These are phyloP conservation scores for Chloroceryle aenea DNA, from an alignment of 2,113 vertebrate species.

Conservation along the genomic window DNA sequence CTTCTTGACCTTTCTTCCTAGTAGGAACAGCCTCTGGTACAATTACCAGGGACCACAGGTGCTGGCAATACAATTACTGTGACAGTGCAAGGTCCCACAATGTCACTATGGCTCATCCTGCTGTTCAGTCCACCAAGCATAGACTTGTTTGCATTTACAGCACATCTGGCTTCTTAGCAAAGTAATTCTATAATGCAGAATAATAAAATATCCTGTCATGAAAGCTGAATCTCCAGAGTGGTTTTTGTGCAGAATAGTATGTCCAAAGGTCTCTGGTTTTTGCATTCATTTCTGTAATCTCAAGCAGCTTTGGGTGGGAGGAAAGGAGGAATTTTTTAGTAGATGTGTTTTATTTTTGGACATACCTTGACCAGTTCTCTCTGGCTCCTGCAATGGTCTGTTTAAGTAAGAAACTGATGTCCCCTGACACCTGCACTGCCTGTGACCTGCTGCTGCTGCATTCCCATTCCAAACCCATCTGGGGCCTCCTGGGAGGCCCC, in stretches of 20 bases:
- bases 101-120: not conserved
- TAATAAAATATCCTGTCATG: not conserved
- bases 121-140: not conserved
- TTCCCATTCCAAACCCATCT: not conserved
- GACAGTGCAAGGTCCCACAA: not conserved
- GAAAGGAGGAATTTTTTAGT: not conserved
- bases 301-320: not conserved
- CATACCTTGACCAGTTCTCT: not conserved
- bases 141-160: not conserved
- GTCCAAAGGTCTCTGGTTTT: not conserved
- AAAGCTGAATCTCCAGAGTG: not conserved
- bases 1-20: not conserved
- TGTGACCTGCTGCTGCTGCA: not conserved
- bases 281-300: not conserved
- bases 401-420: not conserved
- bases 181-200: not conserved
- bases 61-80: not conserved
- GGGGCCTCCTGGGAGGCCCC: rapidly evolving
- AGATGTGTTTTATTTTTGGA: not conserved
- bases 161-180: not conserved
- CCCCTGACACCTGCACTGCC: not conserved
- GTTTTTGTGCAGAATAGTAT: not conserved
- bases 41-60: too few relatives aligned
- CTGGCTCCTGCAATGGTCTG: rapidly evolving
- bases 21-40: not conserved